These are phyloP conservation scores for Oryzias javanicus DNA, from an alignment of 2,113 vertebrate genomes.

Conservation along the genomic window DNA sequence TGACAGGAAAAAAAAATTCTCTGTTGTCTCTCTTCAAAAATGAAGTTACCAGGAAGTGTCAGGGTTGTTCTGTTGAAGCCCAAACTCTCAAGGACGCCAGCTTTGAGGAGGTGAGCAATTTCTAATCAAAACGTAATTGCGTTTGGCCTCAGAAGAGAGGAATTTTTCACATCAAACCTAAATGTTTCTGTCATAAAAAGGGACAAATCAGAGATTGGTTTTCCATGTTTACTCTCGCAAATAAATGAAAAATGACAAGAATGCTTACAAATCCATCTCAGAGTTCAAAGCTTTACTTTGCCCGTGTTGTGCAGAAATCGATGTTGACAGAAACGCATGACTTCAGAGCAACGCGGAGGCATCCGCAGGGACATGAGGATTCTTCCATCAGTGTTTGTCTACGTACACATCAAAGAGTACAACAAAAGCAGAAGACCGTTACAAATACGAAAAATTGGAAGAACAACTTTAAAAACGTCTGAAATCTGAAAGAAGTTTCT, in stretches of 20 bases:
- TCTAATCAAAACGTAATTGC: not conserved
- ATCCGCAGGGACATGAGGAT: too few species aligned
- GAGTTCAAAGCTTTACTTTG: not conserved
- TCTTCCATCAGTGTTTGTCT: too few species aligned
- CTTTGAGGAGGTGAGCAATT: not conserved
- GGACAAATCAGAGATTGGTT: conserved; percentile 1
- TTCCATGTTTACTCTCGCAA: conserved; percentile 6
- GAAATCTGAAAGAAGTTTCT: too few species aligned
- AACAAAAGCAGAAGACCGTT: too few species aligned
- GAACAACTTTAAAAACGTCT: too few species aligned
- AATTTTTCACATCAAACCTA: conserved; percentile 1
- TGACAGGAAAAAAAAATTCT: too few species aligned
- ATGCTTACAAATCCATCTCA: not conserved
- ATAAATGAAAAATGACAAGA: conserved; percentile 14
- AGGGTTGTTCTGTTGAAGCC: not conserved
- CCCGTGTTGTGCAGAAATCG: too few species aligned
- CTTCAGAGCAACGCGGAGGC: too few species aligned
- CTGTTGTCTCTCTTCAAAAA: too few species aligned
- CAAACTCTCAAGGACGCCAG: not conserved
- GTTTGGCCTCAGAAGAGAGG: not conserved
- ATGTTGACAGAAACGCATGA: too few species aligned
- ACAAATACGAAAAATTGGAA: too few species aligned
- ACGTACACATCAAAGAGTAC: too few species aligned
- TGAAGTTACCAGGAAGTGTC: not conserved
- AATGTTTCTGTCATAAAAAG: conserved; percentile 4